These are phyloP conservation scores for Ichneumoninae sp. DNA, from an alignment of 2,888 invertebrate genomes.

Conservation along the genomic window DNA sequence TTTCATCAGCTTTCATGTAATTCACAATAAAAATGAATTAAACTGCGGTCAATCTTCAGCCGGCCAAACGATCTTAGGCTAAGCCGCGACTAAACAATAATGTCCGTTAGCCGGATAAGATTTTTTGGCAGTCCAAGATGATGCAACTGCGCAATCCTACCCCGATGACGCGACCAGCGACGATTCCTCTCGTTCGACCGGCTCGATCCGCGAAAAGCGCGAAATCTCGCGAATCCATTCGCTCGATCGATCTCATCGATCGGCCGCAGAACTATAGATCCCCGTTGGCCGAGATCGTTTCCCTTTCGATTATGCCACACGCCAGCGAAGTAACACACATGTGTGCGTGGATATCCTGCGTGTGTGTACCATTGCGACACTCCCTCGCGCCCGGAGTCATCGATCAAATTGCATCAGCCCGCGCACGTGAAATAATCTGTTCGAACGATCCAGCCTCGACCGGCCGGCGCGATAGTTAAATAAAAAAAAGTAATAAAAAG, in stretches of 20 bases:
- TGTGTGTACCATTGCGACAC: constrained; percentile 31
- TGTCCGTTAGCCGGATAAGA: too few species aligned
- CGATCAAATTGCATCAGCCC: constrained; percentile 50
- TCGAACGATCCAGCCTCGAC: constrained; percentile 14
- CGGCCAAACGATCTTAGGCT: too few species aligned
- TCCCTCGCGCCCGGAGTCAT: constrained; percentile 36
- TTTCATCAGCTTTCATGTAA: too few species aligned
- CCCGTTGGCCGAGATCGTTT: constrained; percentile 9
- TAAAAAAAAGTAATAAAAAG: neutral
- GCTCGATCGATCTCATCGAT: neutral
- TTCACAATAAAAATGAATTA: too few species aligned
- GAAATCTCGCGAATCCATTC: neutral
- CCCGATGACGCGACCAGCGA: neutral
- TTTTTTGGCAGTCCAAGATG: too few species aligned
- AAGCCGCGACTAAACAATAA: too few species aligned
- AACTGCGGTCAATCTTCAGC: too few species aligned
- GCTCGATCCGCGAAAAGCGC: neutral
- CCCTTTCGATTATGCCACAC: constrained; percentile 31
- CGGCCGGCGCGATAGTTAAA: neutral
- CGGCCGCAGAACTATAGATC: constrained; percentile 20
- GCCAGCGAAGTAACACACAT: neutral
- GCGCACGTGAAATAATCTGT: neutral
- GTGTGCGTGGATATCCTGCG: neutral
- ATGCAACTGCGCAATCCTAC: too few species aligned
- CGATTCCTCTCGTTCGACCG: neutral